Conservation (phyloP, 1,140 invertebrate genomes). For the Drosophila insularis region DNA sequence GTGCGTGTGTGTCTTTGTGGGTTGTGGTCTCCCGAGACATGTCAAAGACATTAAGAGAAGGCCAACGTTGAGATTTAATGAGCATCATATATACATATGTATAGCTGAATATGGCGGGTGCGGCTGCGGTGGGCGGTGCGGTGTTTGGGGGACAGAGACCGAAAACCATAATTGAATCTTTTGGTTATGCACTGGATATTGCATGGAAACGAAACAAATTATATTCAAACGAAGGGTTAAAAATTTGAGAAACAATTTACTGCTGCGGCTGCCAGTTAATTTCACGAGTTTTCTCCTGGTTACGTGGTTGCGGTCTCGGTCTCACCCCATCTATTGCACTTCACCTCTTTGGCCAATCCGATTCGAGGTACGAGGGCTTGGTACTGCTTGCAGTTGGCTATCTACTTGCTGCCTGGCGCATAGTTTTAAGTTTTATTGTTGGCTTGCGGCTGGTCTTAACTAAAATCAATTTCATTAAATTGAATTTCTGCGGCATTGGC, state of each 20-base stretch:
- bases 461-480: constrained; percentile 65
- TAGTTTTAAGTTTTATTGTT: constrained; percentile 62
- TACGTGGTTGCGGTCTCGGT: constrained; percentile 26
- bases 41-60: constrained; percentile 57
- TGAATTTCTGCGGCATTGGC: constrained; percentile 43
- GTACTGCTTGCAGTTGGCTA: constrained; percentile 10
- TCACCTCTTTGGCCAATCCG: constrained; percentile 11
- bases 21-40: constrained; percentile 37
- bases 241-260: constrained; percentile 53
- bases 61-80: constrained; percentile 48
- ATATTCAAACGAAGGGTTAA: constrained; percentile 55
- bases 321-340: constrained; percentile 29
- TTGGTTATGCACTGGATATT: constrained; percentile 44
- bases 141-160: constrained; percentile 10
- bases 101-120: constrained; percentile 30
- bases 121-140: constrained; percentile 35
- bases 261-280: constrained; percentile 56
- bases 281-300: constrained; percentile 46
- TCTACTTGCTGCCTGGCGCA: constrained; percentile 25
- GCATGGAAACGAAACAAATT: constrained; percentile 49
- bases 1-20: constrained; percentile 19
- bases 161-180: constrained; percentile 71
- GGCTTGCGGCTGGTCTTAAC: constrained; percentile 36
- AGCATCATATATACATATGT: constrained; percentile 14
- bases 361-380: constrained; percentile 16